Base-by-base conservation (phyloP, 2,888 invertebrate genomes). In the Sarcophaga carnaria region DNA sequence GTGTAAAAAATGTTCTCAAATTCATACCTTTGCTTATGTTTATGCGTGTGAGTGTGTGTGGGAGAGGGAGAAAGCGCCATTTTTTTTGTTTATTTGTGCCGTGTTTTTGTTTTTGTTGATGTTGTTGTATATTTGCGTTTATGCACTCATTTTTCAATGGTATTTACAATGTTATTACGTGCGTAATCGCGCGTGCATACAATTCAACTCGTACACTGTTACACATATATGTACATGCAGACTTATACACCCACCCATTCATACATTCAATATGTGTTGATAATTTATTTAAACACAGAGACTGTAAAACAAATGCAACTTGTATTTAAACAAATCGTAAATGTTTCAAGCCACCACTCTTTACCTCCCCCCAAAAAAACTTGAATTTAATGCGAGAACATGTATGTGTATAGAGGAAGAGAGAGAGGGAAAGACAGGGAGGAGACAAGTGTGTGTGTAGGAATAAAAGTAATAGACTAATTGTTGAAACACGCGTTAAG, bases 131-230 rank as follows among this genome's bases (percentile, higher is more conserved):
- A 54, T 54, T 54, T 54, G 54, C 17, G 54, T 54, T 54, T 17
- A 54, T 54, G 54, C 54, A 54, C 54, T 17, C 12, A 54, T 54
- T 54, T 54, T 54, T 54, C 27, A 66, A 17, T 6, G 25, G 66
- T 27, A 72, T 72, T 72, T 72, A 72, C 72, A 72, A 37, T n/a
- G 17, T 22, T 60, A 72, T 72, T 72, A 72, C 72, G 60, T 60
- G 71, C 25, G 37, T 72, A 60, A 72, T 72, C 27, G 60, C 59
- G 37, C 14, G 25, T 22, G 17, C 49, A 71, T 54, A 47, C 22
- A 22, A n/a, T 49, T 37, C 37, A 37, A 37, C 37, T 37, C 8
- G 37, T 37, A 37, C 37, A 10, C 37, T 37, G 8, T 37, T 37
- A 37, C 37, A 37, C 8, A 37, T 37, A 27, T 0, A 25, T 0